Conservation (phyloP, 2,113 vertebrate species). For the Mixornis gularis region DNA sequence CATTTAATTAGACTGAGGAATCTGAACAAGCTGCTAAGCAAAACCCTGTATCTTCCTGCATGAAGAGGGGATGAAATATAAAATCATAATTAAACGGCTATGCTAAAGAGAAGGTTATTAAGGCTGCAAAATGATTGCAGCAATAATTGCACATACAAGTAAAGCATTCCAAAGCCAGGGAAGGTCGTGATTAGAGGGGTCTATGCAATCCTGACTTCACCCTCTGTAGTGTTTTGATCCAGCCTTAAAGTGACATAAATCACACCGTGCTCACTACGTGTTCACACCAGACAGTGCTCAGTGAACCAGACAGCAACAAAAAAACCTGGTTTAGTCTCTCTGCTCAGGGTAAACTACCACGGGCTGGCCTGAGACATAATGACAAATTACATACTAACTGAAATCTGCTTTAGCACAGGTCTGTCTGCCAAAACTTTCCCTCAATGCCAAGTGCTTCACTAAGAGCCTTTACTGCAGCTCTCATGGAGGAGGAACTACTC, state of each 20-base stretch:
- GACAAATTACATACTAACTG: background rate
- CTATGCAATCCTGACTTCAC: background rate
- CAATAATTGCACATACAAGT: background rate
- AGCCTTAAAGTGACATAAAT: background rate
- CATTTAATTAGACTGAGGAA: background rate
- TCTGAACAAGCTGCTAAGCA: background rate
- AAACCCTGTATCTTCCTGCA: background rate
- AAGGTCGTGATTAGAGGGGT: background rate
- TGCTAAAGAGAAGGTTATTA: background rate
- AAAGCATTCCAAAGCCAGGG: background rate
- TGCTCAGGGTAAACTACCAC: background rate
- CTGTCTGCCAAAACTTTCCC: background rate
- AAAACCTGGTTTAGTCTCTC: background rate
- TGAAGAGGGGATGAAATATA: background rate
- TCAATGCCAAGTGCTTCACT: background rate
- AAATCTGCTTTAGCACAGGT: background rate
- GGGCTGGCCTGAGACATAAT: background rate
- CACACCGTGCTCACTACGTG: rapidly evolving
- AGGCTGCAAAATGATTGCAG: background rate
- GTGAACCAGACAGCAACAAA: background rate
- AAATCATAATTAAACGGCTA: background rate
- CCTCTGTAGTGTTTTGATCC: background rate
- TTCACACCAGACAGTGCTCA: rapidly evolving
- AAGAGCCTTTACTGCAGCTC: background rate
- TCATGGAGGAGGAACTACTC: rapidly evolving